Evolutionary conservation across 2,888 invertebrate genomes (phyloP).

Genomic region (Drosophila kokeensis): DNA sequence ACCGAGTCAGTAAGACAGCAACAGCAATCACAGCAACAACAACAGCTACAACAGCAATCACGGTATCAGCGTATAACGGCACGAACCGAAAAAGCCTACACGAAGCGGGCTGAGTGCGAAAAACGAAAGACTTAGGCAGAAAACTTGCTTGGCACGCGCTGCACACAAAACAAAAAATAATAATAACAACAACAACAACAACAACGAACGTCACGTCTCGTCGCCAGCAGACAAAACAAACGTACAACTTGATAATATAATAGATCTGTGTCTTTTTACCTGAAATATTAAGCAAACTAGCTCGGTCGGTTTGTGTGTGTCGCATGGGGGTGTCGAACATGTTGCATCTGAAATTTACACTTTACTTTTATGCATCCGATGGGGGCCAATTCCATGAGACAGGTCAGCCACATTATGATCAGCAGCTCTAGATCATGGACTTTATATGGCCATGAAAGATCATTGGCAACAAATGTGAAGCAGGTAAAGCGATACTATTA

Average conservation of each 20-base stretch:
- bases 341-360: constrained; percentile 21
- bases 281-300: constrained; percentile 19
- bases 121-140: constrained; percentile 63
- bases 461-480: not conserved
- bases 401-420: constrained; percentile 13
- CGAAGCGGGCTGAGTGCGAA: constrained; percentile 53
- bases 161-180: constrained; percentile 5
- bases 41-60: constrained; percentile 28
- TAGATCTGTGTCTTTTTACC: constrained; percentile 37
- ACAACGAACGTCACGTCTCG: constrained; percentile 45
- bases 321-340: constrained; percentile 65
- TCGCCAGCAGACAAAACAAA: constrained; percentile 51
- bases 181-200: constrained; percentile 19
- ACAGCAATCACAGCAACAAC: constrained; percentile 33
- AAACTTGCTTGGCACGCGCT: constrained; percentile 66
- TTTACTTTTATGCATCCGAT: not conserved
- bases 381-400: constrained; percentile 30
- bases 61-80: constrained; percentile 31
- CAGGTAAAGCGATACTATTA: not conserved
- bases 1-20: constrained; percentile 60
- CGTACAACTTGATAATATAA: constrained; percentile 59
- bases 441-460: constrained; percentile 10
- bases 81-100: constrained; percentile 52
- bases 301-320: constrained; percentile 5
- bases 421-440: constrained; percentile 39